A percentile compares a stretch with the other conserved stretches of the same genome.
These are phyloP conservation scores for Myripristis murdjan DNA, from an alignment of 2,797 vertebrate genomes.

Conservation along the genomic window DNA sequence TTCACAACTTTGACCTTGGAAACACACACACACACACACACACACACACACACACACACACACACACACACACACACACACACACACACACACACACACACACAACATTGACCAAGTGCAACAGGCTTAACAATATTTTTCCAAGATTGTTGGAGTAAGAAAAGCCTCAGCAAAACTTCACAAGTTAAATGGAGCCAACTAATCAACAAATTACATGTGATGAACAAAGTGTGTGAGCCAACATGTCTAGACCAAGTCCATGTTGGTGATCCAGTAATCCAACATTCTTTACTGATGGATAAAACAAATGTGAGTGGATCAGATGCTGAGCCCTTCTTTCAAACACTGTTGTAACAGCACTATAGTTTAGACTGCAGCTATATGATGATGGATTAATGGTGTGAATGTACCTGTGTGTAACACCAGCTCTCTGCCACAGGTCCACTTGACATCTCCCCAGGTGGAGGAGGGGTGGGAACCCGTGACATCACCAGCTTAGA, in stretches of 20 bases:
- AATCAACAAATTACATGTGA: too few relatives aligned
- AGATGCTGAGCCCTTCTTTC: too few relatives aligned
- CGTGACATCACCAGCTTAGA: conserved; percentile 92
- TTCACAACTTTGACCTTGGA: conserved; percentile 98
- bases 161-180: too few relatives aligned
- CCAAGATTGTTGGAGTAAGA: too few relatives aligned
- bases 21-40: conserved; percentile 42
- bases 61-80: conserved; percentile 40
- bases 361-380: too few relatives aligned
- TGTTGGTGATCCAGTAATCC: conserved; percentile 1
- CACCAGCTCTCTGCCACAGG: conserved; percentile 99
- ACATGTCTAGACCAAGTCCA: conserved; percentile 5
- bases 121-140: too few relatives aligned
- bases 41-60: conserved; percentile 41
- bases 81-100: conserved; percentile 37
- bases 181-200: too few relatives aligned
- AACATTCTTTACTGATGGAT: not conserved
- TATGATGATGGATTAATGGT: not conserved
- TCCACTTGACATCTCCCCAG: conserved; percentile 95
- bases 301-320: not conserved
- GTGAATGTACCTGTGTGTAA: conserved; percentile 93
- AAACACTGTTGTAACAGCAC: too few relatives aligned
- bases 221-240: not conserved
- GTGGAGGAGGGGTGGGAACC: conserved; percentile 94
- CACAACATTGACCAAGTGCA: not conserved